phyloP scores from a whole-genome alignment of 2,797 vertebrate genomes.

The Scomberomorus guttatus region DNA sequence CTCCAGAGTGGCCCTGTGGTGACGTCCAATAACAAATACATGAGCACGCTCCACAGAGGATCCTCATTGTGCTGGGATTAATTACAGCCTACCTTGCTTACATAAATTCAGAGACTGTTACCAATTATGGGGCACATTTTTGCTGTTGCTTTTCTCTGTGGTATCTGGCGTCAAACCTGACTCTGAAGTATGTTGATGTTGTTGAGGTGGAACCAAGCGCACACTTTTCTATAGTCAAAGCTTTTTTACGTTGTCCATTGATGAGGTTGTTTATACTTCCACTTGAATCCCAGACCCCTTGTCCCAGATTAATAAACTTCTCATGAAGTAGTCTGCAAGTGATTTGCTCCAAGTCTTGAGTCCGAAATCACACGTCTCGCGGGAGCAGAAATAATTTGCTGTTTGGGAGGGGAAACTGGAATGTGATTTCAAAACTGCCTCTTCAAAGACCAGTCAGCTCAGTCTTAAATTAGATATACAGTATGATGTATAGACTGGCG shows the following conservation, averaged over 20 bases:
- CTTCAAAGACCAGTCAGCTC: conserved; percentile 81
- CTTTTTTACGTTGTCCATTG: conserved; percentile 64
- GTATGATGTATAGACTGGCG: conserved; percentile 85
- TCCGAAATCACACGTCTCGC: conserved; percentile 82
- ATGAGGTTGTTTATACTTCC: conserved; percentile 81
- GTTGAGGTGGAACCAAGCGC: conserved; percentile 73
- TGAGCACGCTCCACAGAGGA: conserved; percentile 89
- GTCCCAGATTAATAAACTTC: conserved; percentile 82
- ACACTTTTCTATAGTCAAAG: conserved; percentile 54
- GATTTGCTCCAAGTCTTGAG: conserved; percentile 83
- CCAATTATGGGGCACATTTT: conserved; percentile 93
- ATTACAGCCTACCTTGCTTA: conserved; percentile 92
- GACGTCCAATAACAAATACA: conserved; percentile 97
- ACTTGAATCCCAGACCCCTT: conserved; percentile 73
- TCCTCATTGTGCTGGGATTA: conserved; percentile 95
- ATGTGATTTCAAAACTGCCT: conserved; percentile 81
- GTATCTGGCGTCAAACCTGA: conserved; percentile 73
- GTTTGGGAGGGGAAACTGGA: conserved; percentile 81
- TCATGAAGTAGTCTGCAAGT: conserved; percentile 85
- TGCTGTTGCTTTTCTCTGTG: conserved; percentile 81
- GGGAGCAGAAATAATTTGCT: conserved; percentile 84
- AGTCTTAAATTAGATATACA: conserved; percentile 79
- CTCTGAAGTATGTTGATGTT: conserved; percentile 62
- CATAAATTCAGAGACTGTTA: conserved; percentile 93
- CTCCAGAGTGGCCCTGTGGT: conserved; percentile 90